Evolutionary conservation across 2,113 vertebrate species (phyloP).

Genomic region (Illadopsis cleaveri): DNA sequence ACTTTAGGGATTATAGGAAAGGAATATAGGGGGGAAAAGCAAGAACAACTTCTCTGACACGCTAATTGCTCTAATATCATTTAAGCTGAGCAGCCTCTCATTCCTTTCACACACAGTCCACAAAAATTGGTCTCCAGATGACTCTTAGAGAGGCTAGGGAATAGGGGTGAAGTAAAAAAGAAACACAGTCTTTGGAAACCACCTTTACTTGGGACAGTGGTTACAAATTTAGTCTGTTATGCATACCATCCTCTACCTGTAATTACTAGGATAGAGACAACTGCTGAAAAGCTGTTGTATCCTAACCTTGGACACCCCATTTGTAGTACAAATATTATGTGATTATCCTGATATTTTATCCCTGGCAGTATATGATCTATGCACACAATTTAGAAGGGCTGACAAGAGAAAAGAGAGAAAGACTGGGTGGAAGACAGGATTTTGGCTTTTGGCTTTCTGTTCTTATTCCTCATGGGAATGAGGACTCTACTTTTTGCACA

Average conservation of each 20-base stretch:
- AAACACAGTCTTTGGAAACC: neutral
- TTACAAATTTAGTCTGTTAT: neutral
- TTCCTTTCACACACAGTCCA: neutral
- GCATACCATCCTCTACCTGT: neutral
- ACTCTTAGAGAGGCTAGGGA: neutral
- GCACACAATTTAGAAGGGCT: neutral
- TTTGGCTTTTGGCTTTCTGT: neutral
- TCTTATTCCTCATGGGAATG: neutral
- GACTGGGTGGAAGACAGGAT: neutral
- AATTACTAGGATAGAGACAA: neutral
- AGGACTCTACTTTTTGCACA: neutral
- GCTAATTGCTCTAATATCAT: slow-evolving; percentile 69
- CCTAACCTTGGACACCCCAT: neutral
- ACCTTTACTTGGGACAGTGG: neutral
- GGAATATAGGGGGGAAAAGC: slow-evolving; percentile 20
- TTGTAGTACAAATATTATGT: neutral
- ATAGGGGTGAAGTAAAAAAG: neutral
- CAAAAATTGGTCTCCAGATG: neutral
- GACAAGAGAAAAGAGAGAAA: neutral
- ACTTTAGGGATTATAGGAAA: slow-evolving; percentile 72
- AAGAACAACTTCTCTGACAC: slow-evolving; percentile 65
- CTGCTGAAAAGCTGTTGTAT: neutral
- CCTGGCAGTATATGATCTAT: neutral
- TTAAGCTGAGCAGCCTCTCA: slow-evolving; percentile 23
- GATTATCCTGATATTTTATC: neutral